phyloP scores from a whole-genome alignment of 2,113 vertebrate species.

The Coturnix japonica region DNA sequence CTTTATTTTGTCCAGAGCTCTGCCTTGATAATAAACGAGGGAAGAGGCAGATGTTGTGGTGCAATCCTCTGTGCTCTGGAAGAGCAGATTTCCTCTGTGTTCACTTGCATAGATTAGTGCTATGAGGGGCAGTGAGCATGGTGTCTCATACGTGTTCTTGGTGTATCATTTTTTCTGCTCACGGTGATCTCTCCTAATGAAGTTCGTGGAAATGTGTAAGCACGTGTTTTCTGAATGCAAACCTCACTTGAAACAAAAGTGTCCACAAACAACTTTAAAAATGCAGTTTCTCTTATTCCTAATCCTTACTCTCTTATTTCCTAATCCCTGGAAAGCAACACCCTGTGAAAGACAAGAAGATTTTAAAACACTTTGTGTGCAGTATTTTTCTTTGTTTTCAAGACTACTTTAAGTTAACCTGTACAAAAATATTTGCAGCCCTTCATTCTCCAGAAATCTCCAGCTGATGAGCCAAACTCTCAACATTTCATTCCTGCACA shows the following conservation, averaged over 20 bases:
- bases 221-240: neutral
- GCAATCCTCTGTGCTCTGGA: neutral
- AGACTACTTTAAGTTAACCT: slow-evolving; percentile 21
- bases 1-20: neutral
- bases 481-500: slow-evolving; percentile 80
- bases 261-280: neutral
- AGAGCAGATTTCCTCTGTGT: neutral
- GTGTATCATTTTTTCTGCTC: neutral
- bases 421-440: slow-evolving; percentile 58
- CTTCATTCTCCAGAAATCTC: slow-evolving; percentile 63
- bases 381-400: slow-evolving; percentile 50
- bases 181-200: neutral
- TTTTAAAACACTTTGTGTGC: slow-evolving; percentile 1
- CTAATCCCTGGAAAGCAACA: neutral
- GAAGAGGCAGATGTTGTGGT: neutral
- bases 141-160: fast-evolving
- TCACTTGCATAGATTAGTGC: neutral
- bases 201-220: neutral
- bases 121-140: neutral
- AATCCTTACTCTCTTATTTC: neutral
- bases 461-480: slow-evolving; percentile 73
- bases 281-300: neutral
- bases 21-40: neutral
- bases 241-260: neutral
- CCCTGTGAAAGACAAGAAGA: slow-evolving; percentile 2